Evolutionary conservation across 2,797 vertebrate genomes (phyloP), one percentile per base, ranked within the genome.

Genomic region (Toxotes lorentzi): DNA sequence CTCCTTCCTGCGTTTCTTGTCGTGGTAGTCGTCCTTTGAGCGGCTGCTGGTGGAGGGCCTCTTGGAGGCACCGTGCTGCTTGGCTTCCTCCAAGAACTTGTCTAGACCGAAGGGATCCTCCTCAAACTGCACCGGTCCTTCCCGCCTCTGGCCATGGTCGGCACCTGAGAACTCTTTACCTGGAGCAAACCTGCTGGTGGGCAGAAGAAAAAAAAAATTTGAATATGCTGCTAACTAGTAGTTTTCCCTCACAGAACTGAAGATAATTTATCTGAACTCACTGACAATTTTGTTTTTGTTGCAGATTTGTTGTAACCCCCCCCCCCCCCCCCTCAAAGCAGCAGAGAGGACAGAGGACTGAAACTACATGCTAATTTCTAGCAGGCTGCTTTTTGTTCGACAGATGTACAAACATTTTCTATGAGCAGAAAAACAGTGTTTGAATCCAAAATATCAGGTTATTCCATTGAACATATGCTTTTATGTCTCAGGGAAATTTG

Each of bases 91-190:
- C 95, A 99, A 97, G 95, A 99, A 99, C 93, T 98, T 99, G 88
- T 99, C 98, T 94, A 99, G 93, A 93, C 98, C 98, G 61, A 99
- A 99, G 16, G 98, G 98, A 96, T 99, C 98, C 84, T 99, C 98
- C 80, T 99, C 98, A 91, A 99, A 99, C 76, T 99, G 97, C 66
- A 99, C 98, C 0, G 98, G 98, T 19, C 97, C 98, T 4, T 99
- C 98, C 24, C 96, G 92, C 58, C 97, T 95, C 73, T 97, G 96
- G 24, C 95, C 95, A 1, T 96, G 96, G 83, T 99, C 98, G 0
- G 97, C 95, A 21, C 97, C 98, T 0, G 97, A 96, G 93, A 99
- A 99, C 86, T 98, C 97, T 76, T 96, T 96, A 86, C 98, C 97
- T 0, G 98, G 97, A 78, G 98, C 97, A 85, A 99, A 96, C 78